These are phyloP conservation scores for Steinernema khuongi DNA, from an alignment of 1,140 invertebrate species.

Conservation along the genomic window DNA sequence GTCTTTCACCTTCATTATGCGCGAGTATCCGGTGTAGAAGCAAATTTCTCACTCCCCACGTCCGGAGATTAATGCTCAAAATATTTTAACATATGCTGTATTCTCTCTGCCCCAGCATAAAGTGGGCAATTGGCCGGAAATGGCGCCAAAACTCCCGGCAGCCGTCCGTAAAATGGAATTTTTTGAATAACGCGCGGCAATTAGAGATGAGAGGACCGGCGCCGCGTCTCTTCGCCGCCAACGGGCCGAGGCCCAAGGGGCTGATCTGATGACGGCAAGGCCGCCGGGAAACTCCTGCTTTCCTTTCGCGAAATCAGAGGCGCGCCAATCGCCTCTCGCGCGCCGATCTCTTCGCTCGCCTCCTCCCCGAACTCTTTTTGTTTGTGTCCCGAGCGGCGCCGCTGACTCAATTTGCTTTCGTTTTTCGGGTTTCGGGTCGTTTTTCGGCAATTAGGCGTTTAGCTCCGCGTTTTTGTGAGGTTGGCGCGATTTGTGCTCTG, in stretches of 20 bases:
- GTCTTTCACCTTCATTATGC: too few relatives aligned
- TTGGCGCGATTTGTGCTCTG: too few relatives aligned
- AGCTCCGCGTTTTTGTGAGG: too few relatives aligned
- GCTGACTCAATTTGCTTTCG: too few relatives aligned
- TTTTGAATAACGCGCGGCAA: conserved; percentile 14
- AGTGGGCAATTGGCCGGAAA: background rate
- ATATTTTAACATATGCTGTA: too few relatives aligned
- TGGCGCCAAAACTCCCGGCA: background rate
- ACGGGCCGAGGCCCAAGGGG: conserved; percentile 3
- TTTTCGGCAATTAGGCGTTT: too few relatives aligned
- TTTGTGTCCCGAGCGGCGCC: too few relatives aligned
- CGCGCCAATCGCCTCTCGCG: background rate
- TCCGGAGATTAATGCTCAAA: too few relatives aligned
- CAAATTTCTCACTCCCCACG: too few relatives aligned
- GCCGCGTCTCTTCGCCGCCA: background rate
- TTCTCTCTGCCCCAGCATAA: background rate
- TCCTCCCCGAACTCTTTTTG: background rate
- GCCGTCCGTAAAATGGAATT: conserved; percentile 3
- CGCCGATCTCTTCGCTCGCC: background rate
- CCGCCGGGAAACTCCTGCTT: background rate
- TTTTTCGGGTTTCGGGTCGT: background rate
- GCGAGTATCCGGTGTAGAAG: too few relatives aligned
- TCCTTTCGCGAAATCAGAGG: background rate
- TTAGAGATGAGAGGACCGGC: conserved; percentile 9
- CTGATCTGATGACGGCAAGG: background rate